Conservation (phyloP, 2,113 vertebrate genomes). For the Recurvirostra avosetta region DNA sequence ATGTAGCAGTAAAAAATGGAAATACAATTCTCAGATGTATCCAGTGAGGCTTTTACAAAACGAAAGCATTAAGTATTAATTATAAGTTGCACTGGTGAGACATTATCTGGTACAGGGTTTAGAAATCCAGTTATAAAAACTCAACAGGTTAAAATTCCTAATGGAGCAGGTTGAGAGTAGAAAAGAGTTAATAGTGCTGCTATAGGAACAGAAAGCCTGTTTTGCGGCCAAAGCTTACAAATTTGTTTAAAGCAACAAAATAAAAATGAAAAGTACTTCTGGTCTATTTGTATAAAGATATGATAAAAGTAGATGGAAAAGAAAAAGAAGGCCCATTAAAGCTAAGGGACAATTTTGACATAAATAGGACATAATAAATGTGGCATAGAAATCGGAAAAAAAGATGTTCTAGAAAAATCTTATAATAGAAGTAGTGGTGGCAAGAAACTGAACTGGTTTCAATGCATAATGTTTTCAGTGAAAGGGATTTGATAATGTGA, state of each 20-base stretch:
- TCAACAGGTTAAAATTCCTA: slow-evolving; percentile 27
- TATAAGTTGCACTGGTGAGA: slow-evolving; percentile 58
- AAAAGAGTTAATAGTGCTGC: background rate
- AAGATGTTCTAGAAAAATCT: background rate
- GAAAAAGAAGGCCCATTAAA: background rate
- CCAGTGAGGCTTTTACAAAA: slow-evolving; percentile 23
- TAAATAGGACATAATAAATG: background rate
- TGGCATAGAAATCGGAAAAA: background rate
- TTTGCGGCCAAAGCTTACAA: background rate
- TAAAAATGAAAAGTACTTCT: background rate
- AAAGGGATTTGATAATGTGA: background rate
- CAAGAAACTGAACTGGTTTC: background rate
- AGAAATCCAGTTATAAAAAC: slow-evolving; percentile 34
- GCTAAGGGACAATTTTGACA: background rate
- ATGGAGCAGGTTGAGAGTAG: background rate
- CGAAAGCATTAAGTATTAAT: slow-evolving; percentile 61
- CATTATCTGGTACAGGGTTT: slow-evolving; percentile 28
- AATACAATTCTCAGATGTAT: slow-evolving; percentile 42
- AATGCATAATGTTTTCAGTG: background rate
- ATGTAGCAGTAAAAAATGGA: slow-evolving; percentile 50
- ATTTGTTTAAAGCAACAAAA: background rate
- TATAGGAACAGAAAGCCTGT: background rate
- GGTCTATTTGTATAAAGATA: background rate
- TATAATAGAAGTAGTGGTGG: background rate
- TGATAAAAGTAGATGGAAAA: background rate